Percentiles rank a stretch among this genome's conserved stretches.
phyloP scores from a whole-genome alignment of 2,113 vertebrate species.

The Tachuris rubrigastra region DNA sequence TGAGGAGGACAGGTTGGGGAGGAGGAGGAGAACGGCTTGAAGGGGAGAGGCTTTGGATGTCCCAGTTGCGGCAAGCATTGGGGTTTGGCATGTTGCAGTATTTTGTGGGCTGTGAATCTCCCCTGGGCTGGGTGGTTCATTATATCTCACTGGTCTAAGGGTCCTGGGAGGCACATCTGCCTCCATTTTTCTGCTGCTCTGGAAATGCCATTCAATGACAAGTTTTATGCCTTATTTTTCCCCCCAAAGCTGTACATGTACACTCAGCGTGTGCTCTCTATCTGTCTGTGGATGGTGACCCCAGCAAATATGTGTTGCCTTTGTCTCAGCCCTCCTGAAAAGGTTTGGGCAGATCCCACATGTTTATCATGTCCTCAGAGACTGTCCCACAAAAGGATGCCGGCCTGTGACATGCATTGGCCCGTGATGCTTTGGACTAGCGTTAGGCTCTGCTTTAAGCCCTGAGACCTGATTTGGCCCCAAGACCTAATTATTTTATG shows the following conservation, averaged over 20 bases:
- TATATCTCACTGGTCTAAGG: background rate
- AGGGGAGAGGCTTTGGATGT: constrained; percentile 7
- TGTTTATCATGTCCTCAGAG: background rate
- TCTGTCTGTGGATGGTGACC: background rate
- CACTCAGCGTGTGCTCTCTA: no score
- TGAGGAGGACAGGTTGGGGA: background rate
- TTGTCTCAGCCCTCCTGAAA: background rate
- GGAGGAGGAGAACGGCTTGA: background rate
- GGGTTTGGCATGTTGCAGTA: background rate
- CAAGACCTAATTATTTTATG: background rate
- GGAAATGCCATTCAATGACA: background rate
- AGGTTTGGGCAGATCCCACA: background rate
- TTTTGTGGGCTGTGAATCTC: background rate
- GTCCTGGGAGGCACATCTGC: background rate
- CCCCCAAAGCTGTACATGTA: rapidly evolving
- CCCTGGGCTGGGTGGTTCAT: background rate
- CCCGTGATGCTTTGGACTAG: background rate
- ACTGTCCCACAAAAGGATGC: background rate
- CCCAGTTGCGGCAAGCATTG: background rate
- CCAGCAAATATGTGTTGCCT: background rate
- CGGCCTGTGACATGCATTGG: rapidly evolving
- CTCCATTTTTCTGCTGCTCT: background rate
- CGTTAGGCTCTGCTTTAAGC: background rate
- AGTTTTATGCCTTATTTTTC: background rate
- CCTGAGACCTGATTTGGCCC: background rate